A percentile compares a stretch with the other conserved stretches of the same genome.
Evolutionary conservation across 1,140 invertebrate species (phyloP).

Genomic region (Drosophila gunungcola): DNA sequence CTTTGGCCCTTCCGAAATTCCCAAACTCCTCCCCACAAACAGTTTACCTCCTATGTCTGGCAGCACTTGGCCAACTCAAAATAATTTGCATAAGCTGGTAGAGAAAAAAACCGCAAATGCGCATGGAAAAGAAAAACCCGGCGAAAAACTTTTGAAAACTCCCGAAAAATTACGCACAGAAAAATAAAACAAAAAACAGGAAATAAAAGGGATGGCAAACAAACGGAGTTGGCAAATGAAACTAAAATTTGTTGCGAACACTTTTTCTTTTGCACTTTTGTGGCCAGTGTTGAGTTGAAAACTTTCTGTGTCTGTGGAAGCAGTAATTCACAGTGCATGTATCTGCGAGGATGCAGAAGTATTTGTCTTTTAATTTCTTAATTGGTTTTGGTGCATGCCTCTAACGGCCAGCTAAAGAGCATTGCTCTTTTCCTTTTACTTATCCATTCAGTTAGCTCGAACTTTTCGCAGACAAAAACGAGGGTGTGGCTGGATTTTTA

Average conservation of each 20-base stretch:
- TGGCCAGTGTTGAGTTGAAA: conserved; percentile 69
- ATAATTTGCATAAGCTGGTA: conserved; percentile 68
- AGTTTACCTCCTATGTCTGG: conserved; percentile 10
- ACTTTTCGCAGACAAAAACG: conserved; percentile 7
- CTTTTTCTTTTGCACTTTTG: conserved; percentile 73
- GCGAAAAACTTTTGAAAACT: conserved; percentile 40
- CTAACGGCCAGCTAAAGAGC: conserved; percentile 11
- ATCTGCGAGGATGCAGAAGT: conserved; percentile 51
- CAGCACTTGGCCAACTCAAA: conserved; percentile 48
- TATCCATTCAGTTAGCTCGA: background rate
- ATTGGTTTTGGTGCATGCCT: conserved; percentile 65
- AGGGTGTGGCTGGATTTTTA: conserved; percentile 39
- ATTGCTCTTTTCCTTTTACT: background rate
- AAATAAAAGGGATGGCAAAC: conserved; percentile 18
- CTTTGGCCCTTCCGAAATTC: conserved; percentile 5
- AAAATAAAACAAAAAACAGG: conserved; percentile 35
- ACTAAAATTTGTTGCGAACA: conserved; percentile 72
- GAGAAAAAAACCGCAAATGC: conserved; percentile 48
- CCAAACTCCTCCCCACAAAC: conserved; percentile 11
- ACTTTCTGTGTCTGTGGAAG: conserved; percentile 49
- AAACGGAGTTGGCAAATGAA: conserved; percentile 40
- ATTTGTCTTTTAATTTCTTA: conserved; percentile 83
- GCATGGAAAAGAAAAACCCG: conserved; percentile 23
- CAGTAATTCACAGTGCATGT: conserved; percentile 65
- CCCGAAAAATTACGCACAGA: conserved; percentile 36